A percentile compares a stretch with the other conserved stretches of the same genome.
Evolutionary conservation across 2,797 vertebrate species (phyloP).

Genomic region (Toxotes lorentzi): DNA sequence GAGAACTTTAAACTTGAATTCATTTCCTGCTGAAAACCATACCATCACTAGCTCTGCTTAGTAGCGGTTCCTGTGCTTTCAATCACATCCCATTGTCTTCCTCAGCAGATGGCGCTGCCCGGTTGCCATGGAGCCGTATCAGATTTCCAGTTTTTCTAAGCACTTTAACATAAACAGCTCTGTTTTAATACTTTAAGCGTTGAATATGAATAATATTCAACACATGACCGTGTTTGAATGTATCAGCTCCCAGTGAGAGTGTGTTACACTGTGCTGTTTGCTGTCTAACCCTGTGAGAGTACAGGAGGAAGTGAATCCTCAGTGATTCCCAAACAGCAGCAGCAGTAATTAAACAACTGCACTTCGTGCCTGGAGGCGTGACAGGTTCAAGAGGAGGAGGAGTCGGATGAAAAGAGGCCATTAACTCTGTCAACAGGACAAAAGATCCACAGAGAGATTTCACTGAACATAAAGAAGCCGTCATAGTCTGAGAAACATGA

Average conservation of each 20-base stretch:
- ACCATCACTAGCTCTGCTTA: no score
- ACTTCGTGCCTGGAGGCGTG: slow-evolving; percentile 29
- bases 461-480: background rate
- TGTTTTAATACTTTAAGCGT: background rate
- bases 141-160: no score
- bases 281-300: background rate
- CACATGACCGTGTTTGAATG: background rate
- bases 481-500: background rate
- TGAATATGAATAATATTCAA: background rate
- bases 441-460: slow-evolving; percentile 16
- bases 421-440: slow-evolving; percentile 40
- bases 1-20: no score
- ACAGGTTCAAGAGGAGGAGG: slow-evolving; percentile 15
- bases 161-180: no score
- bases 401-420: slow-evolving; percentile 30
- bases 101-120: no score
- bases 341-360: slow-evolving; percentile 23
- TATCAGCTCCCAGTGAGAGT: background rate
- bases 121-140: no score
- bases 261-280: slow-evolving; percentile 1
- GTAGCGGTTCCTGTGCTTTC: no score
- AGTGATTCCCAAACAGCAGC: slow-evolving; percentile 28
- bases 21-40: no score
- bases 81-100: no score
- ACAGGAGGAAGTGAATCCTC: slow-evolving; percentile 21